phyloP scores from a whole-genome alignment of 2,113 vertebrate genomes.

The Plectropomus leopardus region DNA sequence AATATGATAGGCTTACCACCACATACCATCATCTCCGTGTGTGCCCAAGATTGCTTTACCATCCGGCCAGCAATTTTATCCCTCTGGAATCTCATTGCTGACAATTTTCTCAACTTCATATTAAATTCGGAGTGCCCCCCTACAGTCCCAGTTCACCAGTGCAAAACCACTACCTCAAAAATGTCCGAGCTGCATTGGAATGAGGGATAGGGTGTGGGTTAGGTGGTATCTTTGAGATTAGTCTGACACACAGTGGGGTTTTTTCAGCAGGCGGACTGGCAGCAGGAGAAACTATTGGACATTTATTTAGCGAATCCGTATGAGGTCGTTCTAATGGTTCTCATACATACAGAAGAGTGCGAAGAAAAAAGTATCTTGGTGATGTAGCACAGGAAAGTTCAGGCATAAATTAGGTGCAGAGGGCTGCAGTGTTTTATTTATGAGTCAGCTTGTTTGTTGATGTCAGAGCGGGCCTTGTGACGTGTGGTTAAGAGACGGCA shows the following conservation, averaged over 20 bases:
- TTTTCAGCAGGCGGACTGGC: constrained; percentile 46
- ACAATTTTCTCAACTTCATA: constrained; percentile 72
- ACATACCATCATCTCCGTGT: constrained; percentile 55
- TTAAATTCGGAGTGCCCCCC: constrained; percentile 67
- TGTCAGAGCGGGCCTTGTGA: constrained; percentile 42
- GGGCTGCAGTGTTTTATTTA: constrained; percentile 64
- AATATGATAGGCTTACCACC: constrained; percentile 55
- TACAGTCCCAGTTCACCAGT: constrained; percentile 61
- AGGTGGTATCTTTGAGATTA: constrained; percentile 67
- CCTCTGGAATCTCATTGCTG: constrained; percentile 63
- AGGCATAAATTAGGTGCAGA: constrained; percentile 61
- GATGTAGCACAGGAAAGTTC: constrained; percentile 73
- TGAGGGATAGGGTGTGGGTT: constrained; percentile 57
- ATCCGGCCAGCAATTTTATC: constrained; percentile 67
- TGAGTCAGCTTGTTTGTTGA: constrained; percentile 37
- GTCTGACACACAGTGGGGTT: constrained; percentile 43
- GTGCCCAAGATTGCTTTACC: constrained; percentile 75
- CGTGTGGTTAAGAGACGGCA: constrained; percentile 33
- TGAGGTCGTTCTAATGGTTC: constrained; percentile 16
- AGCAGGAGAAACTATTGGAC: constrained; percentile 46
- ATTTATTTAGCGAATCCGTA: constrained; percentile 24
- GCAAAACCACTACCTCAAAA: constrained; percentile 76
- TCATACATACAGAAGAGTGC: constrained; percentile 29
- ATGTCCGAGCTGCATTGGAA: constrained; percentile 62
- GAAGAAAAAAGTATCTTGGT: constrained; percentile 18